These are phyloP conservation scores for Drosophila yakuba DNA, from an alignment of 1,140 invertebrate genomes.

Conservation along the genomic window DNA sequence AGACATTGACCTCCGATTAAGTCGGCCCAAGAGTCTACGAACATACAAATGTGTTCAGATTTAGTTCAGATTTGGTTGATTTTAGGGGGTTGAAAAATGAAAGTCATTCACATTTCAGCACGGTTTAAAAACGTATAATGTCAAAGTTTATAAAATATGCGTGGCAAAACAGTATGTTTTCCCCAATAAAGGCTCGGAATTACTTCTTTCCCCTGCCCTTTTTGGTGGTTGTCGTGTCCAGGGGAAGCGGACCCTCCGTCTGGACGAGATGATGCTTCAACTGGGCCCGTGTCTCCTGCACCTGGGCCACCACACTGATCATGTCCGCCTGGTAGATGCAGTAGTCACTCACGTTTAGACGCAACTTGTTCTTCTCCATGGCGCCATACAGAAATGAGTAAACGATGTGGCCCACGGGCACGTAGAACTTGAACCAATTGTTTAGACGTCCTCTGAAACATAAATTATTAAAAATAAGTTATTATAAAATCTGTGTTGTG, in stretches of 20 bases:
- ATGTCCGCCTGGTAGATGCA: constrained; percentile 66
- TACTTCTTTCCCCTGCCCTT: background rate
- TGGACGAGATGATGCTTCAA: constrained; percentile 32
- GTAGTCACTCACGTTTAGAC: constrained; percentile 72
- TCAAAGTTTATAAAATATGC: background rate
- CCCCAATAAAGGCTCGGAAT: background rate
- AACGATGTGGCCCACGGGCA: constrained; percentile 69
- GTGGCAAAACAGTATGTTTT: background rate
- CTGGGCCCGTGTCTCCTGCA: constrained; percentile 50
- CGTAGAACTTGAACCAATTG: constrained; percentile 75
- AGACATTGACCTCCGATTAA: constrained; percentile 23
- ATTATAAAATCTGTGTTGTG: too few relatives aligned
- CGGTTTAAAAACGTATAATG: constrained; percentile 1
- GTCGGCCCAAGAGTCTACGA: too few relatives aligned
- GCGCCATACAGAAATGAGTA: constrained; percentile 74
- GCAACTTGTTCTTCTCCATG: constrained; percentile 73
- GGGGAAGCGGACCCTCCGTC: background rate
- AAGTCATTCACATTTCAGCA: too few relatives aligned
- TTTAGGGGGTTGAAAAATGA: too few relatives aligned
- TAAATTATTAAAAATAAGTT: background rate
- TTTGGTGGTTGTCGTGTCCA: background rate
- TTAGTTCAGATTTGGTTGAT: too few relatives aligned
- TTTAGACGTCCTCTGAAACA: constrained; percentile 35
- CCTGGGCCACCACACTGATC: constrained; percentile 51
- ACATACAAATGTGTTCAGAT: too few relatives aligned